Base-by-base conservation (phyloP, 2,888 invertebrate genomes). In the Drosophila ezoana region DNA sequence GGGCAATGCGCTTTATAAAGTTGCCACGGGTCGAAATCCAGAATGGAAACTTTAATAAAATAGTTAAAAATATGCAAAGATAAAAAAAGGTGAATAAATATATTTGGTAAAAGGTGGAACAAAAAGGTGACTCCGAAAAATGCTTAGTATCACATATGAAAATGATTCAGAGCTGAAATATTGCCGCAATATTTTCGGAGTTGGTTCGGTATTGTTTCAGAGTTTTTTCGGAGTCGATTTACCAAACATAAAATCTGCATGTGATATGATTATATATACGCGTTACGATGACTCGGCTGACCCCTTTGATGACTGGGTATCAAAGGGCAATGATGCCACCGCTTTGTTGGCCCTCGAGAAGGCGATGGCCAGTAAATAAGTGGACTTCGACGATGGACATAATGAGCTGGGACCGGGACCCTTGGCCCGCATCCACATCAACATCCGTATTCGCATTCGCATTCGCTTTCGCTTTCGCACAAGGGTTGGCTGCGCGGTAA, bases 401-500 rank as follows among this genome's bases (percentile, higher is more conserved):
- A 78, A 78, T 66, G 74, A 78, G 79, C 51, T 73, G 49, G 18
- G 35, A 51, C 51, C 53, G 49, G 18, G 35, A 51, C 51, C 53
- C 62, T 40, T 43, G 20, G 18, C 33, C 43, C 48, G 47, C 37
- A 47, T 32, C 32, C 11, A 14, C 33, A 28, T 18, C 28, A 20
- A 10, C 18, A 32, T 18, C 16, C 10, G 6, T 14, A 47, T 35
- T 3, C 23, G 16, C 32, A 66, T 68, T 44, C 23, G 16, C 35
- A 66, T 68, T 44, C 41, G 14, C 20, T 41, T 48, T 33, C 44
- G 41, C 44, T 44, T 32, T 54, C 58, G 52, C 52, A 44, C 51
- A 87, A 84, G 87, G 81, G 81, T 87, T 85, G 90, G 72, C 66
- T 44, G 49, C 33, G 57, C 60, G 74, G 73, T 79, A 89, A 86